Evolutionary conservation across 2,797 vertebrate genomes (phyloP).

Genomic region (Anisognathus igniventris): DNA sequence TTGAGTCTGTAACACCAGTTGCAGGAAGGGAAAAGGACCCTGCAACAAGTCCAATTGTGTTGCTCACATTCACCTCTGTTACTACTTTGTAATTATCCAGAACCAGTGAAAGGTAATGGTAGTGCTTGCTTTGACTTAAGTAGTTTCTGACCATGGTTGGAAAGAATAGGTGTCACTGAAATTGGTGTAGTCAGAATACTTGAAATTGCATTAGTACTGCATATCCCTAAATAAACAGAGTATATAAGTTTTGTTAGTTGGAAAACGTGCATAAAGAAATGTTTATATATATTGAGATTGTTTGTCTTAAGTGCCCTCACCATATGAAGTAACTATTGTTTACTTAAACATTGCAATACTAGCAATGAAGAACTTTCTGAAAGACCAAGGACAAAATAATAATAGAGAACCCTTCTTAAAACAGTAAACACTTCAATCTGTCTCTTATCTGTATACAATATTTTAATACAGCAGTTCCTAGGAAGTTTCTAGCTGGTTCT

Average conservation of each 20-base stretch:
- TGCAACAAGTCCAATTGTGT: not conserved
- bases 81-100: not conserved
- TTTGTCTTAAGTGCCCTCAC: slow-evolving; percentile 13
- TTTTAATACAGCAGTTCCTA: not conserved
- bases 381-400: not conserved
- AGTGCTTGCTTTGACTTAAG: not conserved
- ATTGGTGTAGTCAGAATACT: not conserved
- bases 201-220: not conserved
- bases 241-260: not conserved
- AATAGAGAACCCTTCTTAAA: not conserved
- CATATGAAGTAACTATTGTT: slow-evolving; percentile 19
- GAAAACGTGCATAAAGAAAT: not conserved
- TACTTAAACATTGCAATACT: not conserved
- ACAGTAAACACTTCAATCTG: not conserved
- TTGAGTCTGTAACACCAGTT: not conserved
- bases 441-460: not conserved
- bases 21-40: not conserved
- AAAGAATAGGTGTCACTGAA: not conserved
- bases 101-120: not conserved
- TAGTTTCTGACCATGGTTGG: not conserved
- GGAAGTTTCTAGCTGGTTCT: not conserved
- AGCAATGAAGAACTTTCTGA: slow-evolving; percentile 1
- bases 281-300: not conserved
- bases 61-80: not conserved
- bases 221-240: not conserved